These are phyloP conservation scores for Campoplex capitator DNA, from an alignment of 2,888 invertebrate genomes.

Conservation along the genomic window DNA sequence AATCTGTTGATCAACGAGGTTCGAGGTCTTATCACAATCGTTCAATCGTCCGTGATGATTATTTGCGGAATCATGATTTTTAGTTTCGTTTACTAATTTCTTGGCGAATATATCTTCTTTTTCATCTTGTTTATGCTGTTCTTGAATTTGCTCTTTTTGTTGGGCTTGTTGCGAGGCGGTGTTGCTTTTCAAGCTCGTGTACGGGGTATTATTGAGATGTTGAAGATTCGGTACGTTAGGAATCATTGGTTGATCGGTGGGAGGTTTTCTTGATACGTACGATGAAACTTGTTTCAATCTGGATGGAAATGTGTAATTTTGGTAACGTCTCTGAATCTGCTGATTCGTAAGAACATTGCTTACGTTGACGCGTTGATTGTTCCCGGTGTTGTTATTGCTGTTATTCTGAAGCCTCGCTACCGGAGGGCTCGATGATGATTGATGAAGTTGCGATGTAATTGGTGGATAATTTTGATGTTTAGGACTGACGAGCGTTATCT, in stretches of 20 bases:
- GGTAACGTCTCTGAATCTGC: slow-evolving; percentile 85
- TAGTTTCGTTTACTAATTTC: slow-evolving; percentile 72
- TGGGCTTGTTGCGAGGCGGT: slow-evolving; percentile 64
- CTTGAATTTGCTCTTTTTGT: slow-evolving; percentile 62
- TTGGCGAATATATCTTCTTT: slow-evolving; percentile 74
- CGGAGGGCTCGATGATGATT: slow-evolving; percentile 71
- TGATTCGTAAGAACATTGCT: slow-evolving; percentile 69
- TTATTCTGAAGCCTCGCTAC: slow-evolving; percentile 63
- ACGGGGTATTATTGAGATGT: slow-evolving; percentile 73
- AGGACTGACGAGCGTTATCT: slow-evolving; percentile 89
- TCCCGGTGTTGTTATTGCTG: slow-evolving; percentile 14
- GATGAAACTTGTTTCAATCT: slow-evolving; percentile 84
- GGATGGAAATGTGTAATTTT: slow-evolving; percentile 86
- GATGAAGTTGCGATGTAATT: slow-evolving; percentile 61
- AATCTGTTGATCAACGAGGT: slow-evolving; percentile 65
- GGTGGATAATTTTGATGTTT: slow-evolving; percentile 76
- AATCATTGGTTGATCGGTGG: slow-evolving; percentile 80
- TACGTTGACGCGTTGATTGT: slow-evolving; percentile 67
- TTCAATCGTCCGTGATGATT: slow-evolving; percentile 74
- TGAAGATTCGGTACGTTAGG: slow-evolving; percentile 83
- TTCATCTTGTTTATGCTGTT: slow-evolving; percentile 58
- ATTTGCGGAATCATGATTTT: slow-evolving; percentile 41
- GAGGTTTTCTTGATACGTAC: slow-evolving; percentile 80
- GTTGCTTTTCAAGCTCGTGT: slow-evolving; percentile 53
- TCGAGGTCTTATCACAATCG: slow-evolving; percentile 78